phyloP scores from a whole-genome alignment of 2,113 vertebrate species.

The Ochotona curzoniae region DNA sequence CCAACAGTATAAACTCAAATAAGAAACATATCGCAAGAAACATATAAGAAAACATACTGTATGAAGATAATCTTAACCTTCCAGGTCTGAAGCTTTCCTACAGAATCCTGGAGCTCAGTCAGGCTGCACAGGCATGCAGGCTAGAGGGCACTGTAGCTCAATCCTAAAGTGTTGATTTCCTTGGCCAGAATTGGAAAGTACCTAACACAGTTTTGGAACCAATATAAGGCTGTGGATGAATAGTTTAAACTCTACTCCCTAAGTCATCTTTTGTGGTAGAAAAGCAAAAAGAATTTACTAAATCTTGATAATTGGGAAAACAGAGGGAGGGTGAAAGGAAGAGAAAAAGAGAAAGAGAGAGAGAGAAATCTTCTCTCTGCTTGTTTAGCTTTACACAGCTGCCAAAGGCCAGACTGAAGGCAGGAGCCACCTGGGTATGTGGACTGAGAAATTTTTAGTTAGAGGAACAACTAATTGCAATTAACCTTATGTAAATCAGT shows the following conservation, averaged over 20 bases:
- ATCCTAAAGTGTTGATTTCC: neutral
- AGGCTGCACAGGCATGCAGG: neutral
- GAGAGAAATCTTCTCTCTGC: no score
- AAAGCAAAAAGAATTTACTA: neutral
- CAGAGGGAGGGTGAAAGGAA: neutral
- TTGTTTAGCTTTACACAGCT: no score
- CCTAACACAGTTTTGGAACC: neutral
- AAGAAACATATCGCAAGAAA: no score
- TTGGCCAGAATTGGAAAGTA: neutral
- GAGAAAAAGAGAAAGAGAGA: no score
- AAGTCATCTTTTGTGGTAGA: neutral
- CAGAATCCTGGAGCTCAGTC: neutral
- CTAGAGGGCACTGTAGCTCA: neutral
- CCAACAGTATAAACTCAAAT: no score
- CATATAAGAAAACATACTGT: conserved; percentile 15
- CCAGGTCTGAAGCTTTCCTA: neutral
- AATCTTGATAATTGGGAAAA: neutral
- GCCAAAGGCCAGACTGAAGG: no score
- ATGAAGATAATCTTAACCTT: neutral
- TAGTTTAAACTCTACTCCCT: neutral
- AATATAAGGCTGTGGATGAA: neutral
- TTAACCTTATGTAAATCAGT: no score
- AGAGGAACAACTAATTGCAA: no score
- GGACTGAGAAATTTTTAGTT: no score
- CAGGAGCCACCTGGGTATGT: no score